Evolutionary conservation across 2,888 invertebrate species (phyloP).

Genomic region (Drosophila diplacantha): DNA sequence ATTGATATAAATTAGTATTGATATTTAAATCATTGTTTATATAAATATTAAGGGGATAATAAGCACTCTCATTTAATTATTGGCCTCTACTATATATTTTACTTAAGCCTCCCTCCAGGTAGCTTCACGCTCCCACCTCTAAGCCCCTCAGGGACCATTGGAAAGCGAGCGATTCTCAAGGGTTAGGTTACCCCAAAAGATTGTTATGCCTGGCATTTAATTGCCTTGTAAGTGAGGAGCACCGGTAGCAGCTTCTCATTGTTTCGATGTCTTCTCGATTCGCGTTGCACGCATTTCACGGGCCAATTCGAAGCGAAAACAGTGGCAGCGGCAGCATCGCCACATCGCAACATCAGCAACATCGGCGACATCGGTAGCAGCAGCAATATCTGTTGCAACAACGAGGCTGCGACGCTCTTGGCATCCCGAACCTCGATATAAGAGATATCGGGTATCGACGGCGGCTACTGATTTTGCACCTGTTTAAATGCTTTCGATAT

Average conservation of each 20-base stretch:
- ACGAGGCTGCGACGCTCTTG: conserved; percentile 29
- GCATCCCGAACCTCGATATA: conserved; percentile 37
- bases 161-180: conserved; percentile 42
- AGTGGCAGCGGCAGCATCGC: conserved; percentile 14
- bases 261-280: conserved; percentile 44
- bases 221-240: conserved; percentile 70
- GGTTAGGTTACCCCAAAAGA: conserved; percentile 62
- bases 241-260: conserved; percentile 60
- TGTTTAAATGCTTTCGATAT: conserved; percentile 56
- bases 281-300: conserved; percentile 72
- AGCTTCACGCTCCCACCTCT: conserved; percentile 17
- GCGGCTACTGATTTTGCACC: conserved; percentile 69
- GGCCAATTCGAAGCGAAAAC: conserved; percentile 20
- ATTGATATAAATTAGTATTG: neutral
- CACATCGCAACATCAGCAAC: conserved; percentile 7
- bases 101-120: too few species aligned
- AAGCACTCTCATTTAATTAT: accelerated
- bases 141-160: conserved; percentile 2
- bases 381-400: conserved; percentile 26
- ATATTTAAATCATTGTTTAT: neutral
- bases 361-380: conserved; percentile 1
- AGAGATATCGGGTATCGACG: conserved; percentile 57
- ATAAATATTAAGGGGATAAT: neutral
- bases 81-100: too few species aligned
- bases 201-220: conserved; percentile 73